phyloP scores from a whole-genome alignment of 2,113 vertebrate species.

The Channa argus region DNA sequence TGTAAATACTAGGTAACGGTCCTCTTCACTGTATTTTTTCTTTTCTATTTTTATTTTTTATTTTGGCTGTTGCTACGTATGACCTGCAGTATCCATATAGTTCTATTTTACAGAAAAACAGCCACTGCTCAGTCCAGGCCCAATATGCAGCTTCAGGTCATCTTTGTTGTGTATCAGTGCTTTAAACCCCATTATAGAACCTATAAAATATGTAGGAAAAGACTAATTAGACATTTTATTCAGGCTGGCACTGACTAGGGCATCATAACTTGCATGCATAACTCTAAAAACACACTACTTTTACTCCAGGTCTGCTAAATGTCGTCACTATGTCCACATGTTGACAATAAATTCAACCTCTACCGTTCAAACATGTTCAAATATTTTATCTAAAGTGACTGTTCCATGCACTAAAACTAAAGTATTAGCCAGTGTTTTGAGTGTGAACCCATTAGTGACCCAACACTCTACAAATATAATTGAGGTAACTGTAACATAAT shows the following conservation, averaged over 20 bases:
- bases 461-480: slow-evolving; percentile 59
- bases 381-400: slow-evolving; percentile 54
- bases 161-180: too few species aligned
- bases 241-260: not conserved
- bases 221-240: too few species aligned
- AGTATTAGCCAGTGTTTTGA: slow-evolving; percentile 38
- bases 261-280: not conserved
- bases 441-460: slow-evolving; percentile 62
- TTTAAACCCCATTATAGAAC: too few species aligned
- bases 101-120: too few species aligned
- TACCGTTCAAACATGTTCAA: slow-evolving; percentile 28
- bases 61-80: too few species aligned
- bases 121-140: too few species aligned
- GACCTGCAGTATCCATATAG: too few species aligned
- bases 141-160: too few species aligned
- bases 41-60: too few species aligned
- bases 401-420: slow-evolving; percentile 18
- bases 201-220: too few species aligned
- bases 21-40: too few species aligned
- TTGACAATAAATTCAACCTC: slow-evolving; percentile 14
- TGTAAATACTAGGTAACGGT: too few species aligned
- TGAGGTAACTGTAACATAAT: slow-evolving; percentile 76
- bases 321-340: slow-evolving; percentile 1
- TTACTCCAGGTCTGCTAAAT: slow-evolving; percentile 9
- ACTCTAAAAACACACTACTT: not conserved